Conservation (phyloP, 2,797 vertebrate species). For the Bufotes viridis region DNA sequence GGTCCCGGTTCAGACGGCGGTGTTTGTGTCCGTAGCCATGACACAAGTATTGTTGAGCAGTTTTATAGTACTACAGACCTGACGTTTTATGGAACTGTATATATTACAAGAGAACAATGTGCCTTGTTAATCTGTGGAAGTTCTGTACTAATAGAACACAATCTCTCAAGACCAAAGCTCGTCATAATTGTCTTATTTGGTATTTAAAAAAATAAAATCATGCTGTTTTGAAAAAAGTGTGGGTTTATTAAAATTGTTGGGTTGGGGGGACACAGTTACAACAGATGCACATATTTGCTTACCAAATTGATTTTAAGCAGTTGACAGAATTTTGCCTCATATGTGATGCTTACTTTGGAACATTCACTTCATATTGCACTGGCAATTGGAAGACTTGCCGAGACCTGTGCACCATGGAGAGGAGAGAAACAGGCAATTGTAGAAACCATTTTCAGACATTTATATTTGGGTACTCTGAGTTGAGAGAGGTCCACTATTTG, state of each 20-base stretch:
- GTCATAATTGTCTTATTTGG: background rate
- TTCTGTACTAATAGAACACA: background rate
- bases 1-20: slow-evolving; percentile 67
- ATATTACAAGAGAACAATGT: background rate
- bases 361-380: too few relatives aligned
- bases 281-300: too few relatives aligned
- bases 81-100: slow-evolving; percentile 12
- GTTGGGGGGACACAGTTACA: background rate
- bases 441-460: too few relatives aligned
- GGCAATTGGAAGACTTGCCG: too few relatives aligned
- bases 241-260: background rate
- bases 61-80: background rate
- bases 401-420: too few relatives aligned
- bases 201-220: slow-evolving; percentile 8
- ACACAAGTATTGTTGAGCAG: background rate
- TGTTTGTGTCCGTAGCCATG: background rate
- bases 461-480: too few relatives aligned
- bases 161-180: slow-evolving; percentile 23
- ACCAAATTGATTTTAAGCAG: too few relatives aligned
- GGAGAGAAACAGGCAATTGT: too few relatives aligned
- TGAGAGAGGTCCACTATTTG: too few relatives aligned
- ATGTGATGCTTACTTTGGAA: too few relatives aligned
- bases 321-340: too few relatives aligned
- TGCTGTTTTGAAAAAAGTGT: background rate
- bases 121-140: slow-evolving; percentile 1